Percentiles rank a stretch among this genome's conserved stretches.
phyloP scores from a whole-genome alignment of 2,797 vertebrate species.

The Caiman crocodilus region DNA sequence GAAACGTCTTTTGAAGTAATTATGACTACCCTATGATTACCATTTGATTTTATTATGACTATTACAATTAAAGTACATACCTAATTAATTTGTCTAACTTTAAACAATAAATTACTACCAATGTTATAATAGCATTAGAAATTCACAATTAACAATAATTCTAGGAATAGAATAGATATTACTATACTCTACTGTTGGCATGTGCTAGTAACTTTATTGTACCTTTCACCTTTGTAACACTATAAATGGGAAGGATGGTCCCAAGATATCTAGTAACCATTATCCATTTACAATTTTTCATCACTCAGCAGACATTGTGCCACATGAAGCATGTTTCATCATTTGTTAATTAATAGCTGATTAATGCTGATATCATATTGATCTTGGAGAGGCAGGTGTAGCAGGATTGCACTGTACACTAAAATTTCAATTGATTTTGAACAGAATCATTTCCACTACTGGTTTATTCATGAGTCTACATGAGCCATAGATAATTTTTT shows the following conservation, averaged over 20 bases:
- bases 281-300: background rate
- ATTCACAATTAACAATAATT: background rate
- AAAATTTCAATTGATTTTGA: constrained; percentile 54
- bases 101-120: constrained; percentile 20
- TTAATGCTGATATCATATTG: constrained; percentile 25
- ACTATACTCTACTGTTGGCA: background rate
- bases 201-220: background rate
- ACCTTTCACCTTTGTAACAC: background rate
- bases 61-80: constrained; percentile 51
- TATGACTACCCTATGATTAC: constrained; percentile 65
- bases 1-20: constrained; percentile 60
- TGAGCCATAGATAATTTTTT: background rate
- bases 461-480: background rate
- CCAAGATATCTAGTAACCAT: background rate
- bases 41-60: constrained; percentile 72
- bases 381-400: constrained; percentile 9
- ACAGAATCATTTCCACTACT: constrained; percentile 17
- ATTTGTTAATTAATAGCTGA: constrained; percentile 20
- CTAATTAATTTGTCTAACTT: constrained; percentile 70
- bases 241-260: background rate
- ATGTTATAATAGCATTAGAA: constrained; percentile 4
- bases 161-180: background rate
- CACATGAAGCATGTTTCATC: background rate
- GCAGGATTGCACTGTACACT: background rate
- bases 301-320: background rate